Evolutionary conservation across 2,888 invertebrate genomes (phyloP).

Genomic region (Caradrina clavipalpis): DNA sequence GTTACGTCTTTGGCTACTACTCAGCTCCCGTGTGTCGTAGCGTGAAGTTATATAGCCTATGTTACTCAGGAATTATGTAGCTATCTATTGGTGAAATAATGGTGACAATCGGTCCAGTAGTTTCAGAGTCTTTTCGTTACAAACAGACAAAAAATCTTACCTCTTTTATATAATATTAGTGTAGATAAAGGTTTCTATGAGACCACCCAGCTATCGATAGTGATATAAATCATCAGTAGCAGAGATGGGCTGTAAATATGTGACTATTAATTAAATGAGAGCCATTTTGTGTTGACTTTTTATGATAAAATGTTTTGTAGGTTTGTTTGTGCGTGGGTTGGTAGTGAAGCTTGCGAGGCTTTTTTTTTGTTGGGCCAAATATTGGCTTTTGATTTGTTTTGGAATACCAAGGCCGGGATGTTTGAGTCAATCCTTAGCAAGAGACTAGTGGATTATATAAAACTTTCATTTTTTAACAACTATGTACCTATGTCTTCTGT

Average conservation of each 20-base stretch:
- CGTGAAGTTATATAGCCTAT: too few species aligned
- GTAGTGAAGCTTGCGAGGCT: neutral
- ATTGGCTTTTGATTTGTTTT: conserved; percentile 5
- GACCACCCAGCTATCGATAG: conserved; percentile 62
- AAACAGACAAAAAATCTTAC: too few species aligned
- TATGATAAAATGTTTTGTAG: conserved; percentile 44
- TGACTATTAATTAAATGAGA: conserved; percentile 58
- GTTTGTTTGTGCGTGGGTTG: conserved; percentile 46
- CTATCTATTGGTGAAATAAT: too few species aligned
- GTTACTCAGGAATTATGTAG: too few species aligned
- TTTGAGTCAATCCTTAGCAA: neutral
- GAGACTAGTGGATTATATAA: neutral
- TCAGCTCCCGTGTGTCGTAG: too few species aligned
- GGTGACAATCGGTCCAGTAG: too few species aligned
- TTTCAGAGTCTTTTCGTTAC: too few species aligned
- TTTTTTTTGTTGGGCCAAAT: neutral
- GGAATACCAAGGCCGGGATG: neutral
- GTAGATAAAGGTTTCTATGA: conserved; percentile 45
- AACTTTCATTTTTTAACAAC: too few species aligned
- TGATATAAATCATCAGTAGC: conserved; percentile 64
- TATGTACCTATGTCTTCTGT: too few species aligned
- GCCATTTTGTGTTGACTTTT: conserved; percentile 51
- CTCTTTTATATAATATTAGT: too few species aligned
- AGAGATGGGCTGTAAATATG: conserved; percentile 50
- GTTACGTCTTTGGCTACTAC: too few species aligned